Percentiles rank a stretch among this genome's conserved stretches.
Conservation (phyloP, 1,140 invertebrate species). For the Heliconius hermathena region DNA sequence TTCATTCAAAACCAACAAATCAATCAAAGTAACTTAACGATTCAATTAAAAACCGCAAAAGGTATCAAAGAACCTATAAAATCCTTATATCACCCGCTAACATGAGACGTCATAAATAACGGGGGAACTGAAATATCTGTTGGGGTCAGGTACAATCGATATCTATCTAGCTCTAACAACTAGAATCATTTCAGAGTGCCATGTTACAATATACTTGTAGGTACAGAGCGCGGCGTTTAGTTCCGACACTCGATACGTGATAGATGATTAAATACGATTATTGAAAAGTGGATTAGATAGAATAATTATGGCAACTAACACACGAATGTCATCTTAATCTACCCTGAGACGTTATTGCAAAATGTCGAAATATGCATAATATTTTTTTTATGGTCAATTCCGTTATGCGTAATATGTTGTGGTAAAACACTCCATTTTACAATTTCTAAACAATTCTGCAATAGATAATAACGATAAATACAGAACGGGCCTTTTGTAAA, state of each 20-base stretch:
- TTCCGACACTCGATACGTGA: background rate
- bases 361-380: too few relatives aligned
- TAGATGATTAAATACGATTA: too few relatives aligned
- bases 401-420: too few relatives aligned
- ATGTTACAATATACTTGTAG: background rate
- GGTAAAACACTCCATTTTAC: too few relatives aligned
- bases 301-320: too few relatives aligned
- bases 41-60: conserved; percentile 67
- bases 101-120: conserved; percentile 62
- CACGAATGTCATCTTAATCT: too few relatives aligned
- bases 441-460: too few relatives aligned
- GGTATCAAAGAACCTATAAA: conserved; percentile 60
- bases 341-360: too few relatives aligned
- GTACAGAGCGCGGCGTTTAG: background rate
- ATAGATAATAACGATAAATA: too few relatives aligned
- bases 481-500: too few relatives aligned
- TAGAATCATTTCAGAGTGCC: background rate
- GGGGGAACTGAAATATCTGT: conserved; percentile 53
- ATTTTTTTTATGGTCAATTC: too few relatives aligned
- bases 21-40: conserved; percentile 61
- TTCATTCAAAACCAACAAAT: conserved; percentile 49
- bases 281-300: too few relatives aligned
- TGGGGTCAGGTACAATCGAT: conserved; percentile 57
- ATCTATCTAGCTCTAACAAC: conserved; percentile 55
- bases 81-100: conserved; percentile 60